Base-by-base conservation (phyloP, 2,888 invertebrate species). In the Trilocha varians region DNA sequence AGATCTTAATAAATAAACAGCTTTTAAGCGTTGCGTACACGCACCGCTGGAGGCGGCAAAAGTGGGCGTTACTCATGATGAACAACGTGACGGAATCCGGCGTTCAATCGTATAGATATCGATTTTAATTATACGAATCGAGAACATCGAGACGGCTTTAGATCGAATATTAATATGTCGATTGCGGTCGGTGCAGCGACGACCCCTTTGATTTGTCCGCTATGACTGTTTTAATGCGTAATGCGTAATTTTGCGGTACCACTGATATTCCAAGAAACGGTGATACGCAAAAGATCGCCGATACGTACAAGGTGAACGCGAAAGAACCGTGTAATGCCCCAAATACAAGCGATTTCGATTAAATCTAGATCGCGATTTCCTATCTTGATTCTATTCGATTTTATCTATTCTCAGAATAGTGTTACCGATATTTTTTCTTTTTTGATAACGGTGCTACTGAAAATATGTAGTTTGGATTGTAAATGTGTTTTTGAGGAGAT, bases 41-140 rank as follows among this genome's bases (percentile, higher is more conserved):
- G 78, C 78, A 77, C 56, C 65, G 79, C 82, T 78, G 77, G 73
- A 80, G 83, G 83, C 83, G 83, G 82, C 77, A 78, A 82, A 82
- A 82, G 80, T 76, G 73, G 83, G 83, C 80, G 83, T 76, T 60
- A 66, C 76, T 67, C 70, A 66, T 74, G 79, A 80, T 78, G 76
- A 72, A 72, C 71, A 74, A 79, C 80, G 80, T 80, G 79, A 80
- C 78, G 79, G 78, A 77, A 79, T 79, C 78, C 76, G 70, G 62
- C 71, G 61, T 63, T 78, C 80, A 80, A 82, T 82, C 80, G 69
- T 59, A 79, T 75, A 72, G 70, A 82, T 83, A 79, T 79, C 78
- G 70, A 77, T 80, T 80, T 80, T 82, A 83, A 83, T 83, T 83
- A 83, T 82, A 80, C 78, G 78, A 82, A 79, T 80, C 78, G 78